Percentiles rank a stretch among this genome's conserved stretches.
Conservation (phyloP, 2,797 vertebrate species). For the Macropus fuliginosus region DNA sequence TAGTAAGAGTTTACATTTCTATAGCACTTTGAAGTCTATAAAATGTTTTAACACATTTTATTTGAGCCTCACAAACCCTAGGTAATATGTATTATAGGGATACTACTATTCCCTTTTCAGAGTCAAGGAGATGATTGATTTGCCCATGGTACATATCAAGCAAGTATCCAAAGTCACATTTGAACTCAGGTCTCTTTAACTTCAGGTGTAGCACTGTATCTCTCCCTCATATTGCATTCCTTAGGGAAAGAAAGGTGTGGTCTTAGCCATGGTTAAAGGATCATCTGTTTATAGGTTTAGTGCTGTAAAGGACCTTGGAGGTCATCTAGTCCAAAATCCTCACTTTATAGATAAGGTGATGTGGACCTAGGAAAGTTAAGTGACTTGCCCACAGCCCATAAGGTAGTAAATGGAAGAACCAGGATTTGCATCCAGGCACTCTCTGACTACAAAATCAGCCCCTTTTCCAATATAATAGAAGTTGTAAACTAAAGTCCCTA, state of each 20-base stretch:
- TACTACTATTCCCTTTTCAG: background rate
- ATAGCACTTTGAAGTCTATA: background rate
- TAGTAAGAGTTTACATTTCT: background rate
- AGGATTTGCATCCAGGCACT: background rate
- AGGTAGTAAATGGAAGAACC: background rate
- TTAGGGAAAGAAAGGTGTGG: background rate
- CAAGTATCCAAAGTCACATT: background rate
- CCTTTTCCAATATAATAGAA: background rate
- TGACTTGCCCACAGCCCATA: background rate
- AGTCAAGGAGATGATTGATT: background rate
- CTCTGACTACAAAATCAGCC: background rate
- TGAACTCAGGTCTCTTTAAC: background rate
- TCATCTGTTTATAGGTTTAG: background rate
- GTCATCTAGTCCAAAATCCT: background rate
- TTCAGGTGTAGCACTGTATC: background rate
- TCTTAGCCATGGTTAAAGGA: background rate
- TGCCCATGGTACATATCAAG: background rate
- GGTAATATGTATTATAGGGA: background rate
- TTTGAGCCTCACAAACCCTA: too few species aligned
- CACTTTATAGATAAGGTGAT: background rate
- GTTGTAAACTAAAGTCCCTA: background rate
- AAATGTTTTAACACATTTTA: too few species aligned
- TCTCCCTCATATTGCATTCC: background rate
- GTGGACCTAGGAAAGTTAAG: background rate
- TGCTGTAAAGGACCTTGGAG: too few species aligned